A percentile compares a stretch with the other conserved stretches of the same genome.
Evolutionary conservation across 1,140 invertebrate species (phyloP).

Genomic region (Cephus cinctus): DNA sequence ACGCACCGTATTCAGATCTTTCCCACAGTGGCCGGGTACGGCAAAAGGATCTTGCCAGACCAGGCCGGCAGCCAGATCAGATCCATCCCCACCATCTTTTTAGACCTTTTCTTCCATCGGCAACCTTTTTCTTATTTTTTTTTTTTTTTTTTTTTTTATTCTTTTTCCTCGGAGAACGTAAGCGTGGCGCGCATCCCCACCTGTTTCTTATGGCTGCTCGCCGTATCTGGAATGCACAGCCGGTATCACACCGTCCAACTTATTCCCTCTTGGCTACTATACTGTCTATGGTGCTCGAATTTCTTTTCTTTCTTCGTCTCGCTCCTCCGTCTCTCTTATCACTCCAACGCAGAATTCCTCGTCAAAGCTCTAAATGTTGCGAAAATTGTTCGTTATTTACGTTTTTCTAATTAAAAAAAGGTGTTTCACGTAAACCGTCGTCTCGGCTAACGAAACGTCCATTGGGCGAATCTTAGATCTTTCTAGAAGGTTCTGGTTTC

Average conservation of each 20-base stretch:
- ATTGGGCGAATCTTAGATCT: no score
- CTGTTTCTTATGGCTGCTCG: constrained; percentile 1
- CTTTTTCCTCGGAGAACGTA: constrained; percentile 15
- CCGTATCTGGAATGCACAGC: constrained; percentile 29
- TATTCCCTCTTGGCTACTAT: neutral
- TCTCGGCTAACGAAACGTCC: no score
- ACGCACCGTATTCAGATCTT: constrained; percentile 32
- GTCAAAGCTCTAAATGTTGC: no score
- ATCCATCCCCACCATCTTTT: neutral
- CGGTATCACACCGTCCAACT: constrained; percentile 26
- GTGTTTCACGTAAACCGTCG: no score
- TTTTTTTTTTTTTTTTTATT: neutral
- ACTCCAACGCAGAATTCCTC: no score
- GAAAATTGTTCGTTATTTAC: no score
- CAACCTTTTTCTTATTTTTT: constrained; percentile 10
- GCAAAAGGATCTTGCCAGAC: constrained; percentile 17
- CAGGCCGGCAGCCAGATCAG: constrained; percentile 12
- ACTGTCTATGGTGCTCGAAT: no score
- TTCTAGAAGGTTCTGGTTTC: no score
- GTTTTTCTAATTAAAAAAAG: no score
- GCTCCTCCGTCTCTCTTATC: no score
- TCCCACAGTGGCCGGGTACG: constrained; percentile 51
- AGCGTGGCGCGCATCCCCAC: constrained; percentile 24
- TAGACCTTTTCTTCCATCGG: no score
- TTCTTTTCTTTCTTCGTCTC: neutral